A percentile compares a stretch with the other conserved stretches of the same genome.
These are phyloP conservation scores for Pyxicephalus adspersus DNA, from an alignment of 2,113 vertebrate genomes.

Conservation along the genomic window DNA sequence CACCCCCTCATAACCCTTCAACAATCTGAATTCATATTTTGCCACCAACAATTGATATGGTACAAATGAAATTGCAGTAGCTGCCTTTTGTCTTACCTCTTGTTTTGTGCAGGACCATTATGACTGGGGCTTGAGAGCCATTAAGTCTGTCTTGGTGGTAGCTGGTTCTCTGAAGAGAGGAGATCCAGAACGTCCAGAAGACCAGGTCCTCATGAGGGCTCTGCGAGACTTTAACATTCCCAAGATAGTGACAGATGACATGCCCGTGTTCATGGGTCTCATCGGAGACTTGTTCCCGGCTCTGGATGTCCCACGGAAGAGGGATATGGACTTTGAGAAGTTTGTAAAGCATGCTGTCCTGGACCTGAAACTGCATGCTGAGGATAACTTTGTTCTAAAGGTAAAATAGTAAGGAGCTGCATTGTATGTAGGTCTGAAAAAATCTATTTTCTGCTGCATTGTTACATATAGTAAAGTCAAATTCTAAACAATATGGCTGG, in stretches of 20 bases:
- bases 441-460: too few relatives aligned
- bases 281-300: slow-evolving; percentile 91
- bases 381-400: slow-evolving; percentile 95
- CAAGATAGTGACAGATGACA: slow-evolving; percentile 90
- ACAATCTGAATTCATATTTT: too few relatives aligned
- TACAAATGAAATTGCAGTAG: too few relatives aligned
- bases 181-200: slow-evolving; percentile 84
- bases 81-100: background rate
- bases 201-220: slow-evolving; percentile 94
- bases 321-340: slow-evolving; percentile 81
- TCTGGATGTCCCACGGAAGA: slow-evolving; percentile 86
- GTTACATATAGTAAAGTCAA: too few relatives aligned
- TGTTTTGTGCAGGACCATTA: slow-evolving; percentile 85
- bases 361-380: slow-evolving; percentile 86
- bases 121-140: slow-evolving; percentile 94
- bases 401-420: slow-evolving; percentile 63
- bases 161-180: slow-evolving; percentile 90
- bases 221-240: slow-evolving; percentile 94
- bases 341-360: slow-evolving; percentile 83
- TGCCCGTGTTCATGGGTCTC: slow-evolving; percentile 93
- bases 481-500: too few relatives aligned
- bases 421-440: too few relatives aligned
- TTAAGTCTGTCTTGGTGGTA: slow-evolving; percentile 94
- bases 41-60: too few relatives aligned
- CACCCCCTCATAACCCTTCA: too few relatives aligned